phyloP scores from a whole-genome alignment of 2,113 vertebrate species.

The Sterrhoptilus dennistouni region DNA sequence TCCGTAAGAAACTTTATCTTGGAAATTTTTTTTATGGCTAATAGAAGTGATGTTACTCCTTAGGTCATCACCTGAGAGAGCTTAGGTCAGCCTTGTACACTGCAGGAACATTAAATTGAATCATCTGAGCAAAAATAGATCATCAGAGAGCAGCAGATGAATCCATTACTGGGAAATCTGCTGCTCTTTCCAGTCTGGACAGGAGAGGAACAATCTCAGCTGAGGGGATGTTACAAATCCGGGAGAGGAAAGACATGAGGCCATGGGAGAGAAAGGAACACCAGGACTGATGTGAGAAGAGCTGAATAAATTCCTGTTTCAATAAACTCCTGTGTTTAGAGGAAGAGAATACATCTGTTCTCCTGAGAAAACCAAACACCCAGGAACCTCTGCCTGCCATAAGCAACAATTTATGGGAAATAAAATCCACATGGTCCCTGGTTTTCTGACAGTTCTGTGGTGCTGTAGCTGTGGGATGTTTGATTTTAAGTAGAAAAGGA shows the following conservation, averaged over 20 bases:
- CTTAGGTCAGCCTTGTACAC: not conserved
- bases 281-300: not conserved
- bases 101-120: not conserved
- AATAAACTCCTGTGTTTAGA: not conserved
- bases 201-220: not conserved
- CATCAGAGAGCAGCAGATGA: not conserved
- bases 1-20: not conserved
- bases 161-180: not conserved
- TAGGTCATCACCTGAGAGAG: not conserved
- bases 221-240: not conserved
- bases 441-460: not conserved
- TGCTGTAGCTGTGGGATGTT: not conserved
- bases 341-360: not conserved
- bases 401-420: not conserved
- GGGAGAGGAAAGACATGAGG: not conserved
- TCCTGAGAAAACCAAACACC: not conserved
- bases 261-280: not conserved
- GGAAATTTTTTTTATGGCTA: not conserved
- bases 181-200: not conserved
- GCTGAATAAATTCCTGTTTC: not conserved
- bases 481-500: not conserved
- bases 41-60: not conserved
- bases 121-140: conserved; percentile 30
- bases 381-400: not conserved
- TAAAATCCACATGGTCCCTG: not conserved